Conservation (phyloP, 1,140 invertebrate species). For the Drosophila subobscura region DNA sequence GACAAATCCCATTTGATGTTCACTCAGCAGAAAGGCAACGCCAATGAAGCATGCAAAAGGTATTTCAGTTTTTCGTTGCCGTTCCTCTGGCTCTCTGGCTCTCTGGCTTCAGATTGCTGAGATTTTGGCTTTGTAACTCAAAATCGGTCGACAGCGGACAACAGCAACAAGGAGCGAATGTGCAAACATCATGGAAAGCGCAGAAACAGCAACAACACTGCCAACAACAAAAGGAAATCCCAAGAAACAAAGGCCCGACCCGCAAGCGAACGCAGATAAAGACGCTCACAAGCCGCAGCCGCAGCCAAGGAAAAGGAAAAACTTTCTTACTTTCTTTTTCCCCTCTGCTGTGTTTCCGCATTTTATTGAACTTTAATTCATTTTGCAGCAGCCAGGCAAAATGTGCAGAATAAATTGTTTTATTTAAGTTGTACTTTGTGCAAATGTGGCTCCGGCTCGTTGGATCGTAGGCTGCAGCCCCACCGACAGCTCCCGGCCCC, state of each 20-base stretch:
- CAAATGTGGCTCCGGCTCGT: constrained; percentile 39
- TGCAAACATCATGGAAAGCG: constrained; percentile 80
- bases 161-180: constrained; percentile 70
- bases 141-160: constrained; percentile 59
- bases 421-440: constrained; percentile 59
- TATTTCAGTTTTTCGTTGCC: constrained; percentile 72
- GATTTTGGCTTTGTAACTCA: constrained; percentile 82
- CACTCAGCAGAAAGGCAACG: constrained; percentile 81
- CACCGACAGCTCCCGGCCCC: neutral
- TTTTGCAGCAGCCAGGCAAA: constrained; percentile 48
- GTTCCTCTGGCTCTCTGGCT: constrained; percentile 29
- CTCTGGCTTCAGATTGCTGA: constrained; percentile 46
- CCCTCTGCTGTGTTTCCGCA: constrained; percentile 9
- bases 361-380: constrained; percentile 79
- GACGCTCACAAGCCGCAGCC: constrained; percentile 53
- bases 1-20: constrained; percentile 82
- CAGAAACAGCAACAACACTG: constrained; percentile 33
- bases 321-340: constrained; percentile 19
- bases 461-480: constrained; percentile 53
- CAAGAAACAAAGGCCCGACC: constrained; percentile 42
- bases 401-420: constrained; percentile 71
- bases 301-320: constrained; percentile 36
- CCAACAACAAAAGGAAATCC: constrained; percentile 6
- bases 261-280: constrained; percentile 38
- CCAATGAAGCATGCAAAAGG: constrained; percentile 82